phyloP scores from a whole-genome alignment of 2,797 vertebrate species.

The Astyanax mexicanus region DNA sequence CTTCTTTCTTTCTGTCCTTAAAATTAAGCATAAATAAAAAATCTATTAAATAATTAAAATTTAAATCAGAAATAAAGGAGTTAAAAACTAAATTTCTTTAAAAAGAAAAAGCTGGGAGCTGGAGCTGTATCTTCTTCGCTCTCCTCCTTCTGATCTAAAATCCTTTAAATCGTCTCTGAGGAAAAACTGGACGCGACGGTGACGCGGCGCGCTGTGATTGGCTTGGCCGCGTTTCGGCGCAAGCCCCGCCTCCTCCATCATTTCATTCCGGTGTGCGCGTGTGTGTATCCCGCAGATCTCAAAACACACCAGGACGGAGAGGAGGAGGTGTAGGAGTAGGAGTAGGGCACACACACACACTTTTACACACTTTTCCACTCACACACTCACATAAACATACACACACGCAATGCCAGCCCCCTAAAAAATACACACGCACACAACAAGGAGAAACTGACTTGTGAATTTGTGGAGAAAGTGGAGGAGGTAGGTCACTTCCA shows the following conservation, averaged over 20 bases:
- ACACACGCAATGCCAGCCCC: background rate
- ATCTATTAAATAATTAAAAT: background rate
- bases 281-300: constrained; percentile 78
- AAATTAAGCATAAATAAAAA: background rate
- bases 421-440: too few relatives aligned
- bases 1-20: background rate
- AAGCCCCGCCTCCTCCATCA: constrained; percentile 93
- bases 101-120: background rate
- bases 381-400: constrained; percentile 5
- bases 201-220: constrained; percentile 93
- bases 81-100: too few relatives aligned
- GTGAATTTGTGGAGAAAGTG: too few relatives aligned
- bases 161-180: background rate
- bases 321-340: constrained; percentile 64
- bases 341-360: constrained; percentile 70
- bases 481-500: background rate
- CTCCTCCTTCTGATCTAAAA: background rate
- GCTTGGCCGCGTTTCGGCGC: constrained; percentile 90
- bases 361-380: too few relatives aligned
- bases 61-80: background rate
- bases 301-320: constrained; percentile 85
- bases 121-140: background rate
- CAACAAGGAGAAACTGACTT: too few relatives aligned
- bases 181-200: constrained; percentile 72
- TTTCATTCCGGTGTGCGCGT: constrained; percentile 86